These are phyloP conservation scores for Drosophila paranaensis DNA, from an alignment of 2,888 invertebrate species.

Conservation along the genomic window DNA sequence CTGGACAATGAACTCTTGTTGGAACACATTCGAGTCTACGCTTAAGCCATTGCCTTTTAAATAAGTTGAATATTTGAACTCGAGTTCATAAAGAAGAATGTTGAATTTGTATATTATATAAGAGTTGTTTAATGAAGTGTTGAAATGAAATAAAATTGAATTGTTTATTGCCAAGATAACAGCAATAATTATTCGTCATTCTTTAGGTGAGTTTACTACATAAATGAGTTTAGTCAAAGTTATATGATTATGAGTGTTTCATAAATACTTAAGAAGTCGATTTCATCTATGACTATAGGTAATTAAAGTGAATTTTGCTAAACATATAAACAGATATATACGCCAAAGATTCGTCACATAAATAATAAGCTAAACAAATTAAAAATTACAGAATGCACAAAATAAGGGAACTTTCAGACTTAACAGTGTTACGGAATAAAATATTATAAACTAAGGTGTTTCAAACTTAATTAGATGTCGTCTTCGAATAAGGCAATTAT, in stretches of 20 bases:
- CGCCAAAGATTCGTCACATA: not conserved
- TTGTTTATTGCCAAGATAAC: not conserved
- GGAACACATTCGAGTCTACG: slow-evolving; percentile 37
- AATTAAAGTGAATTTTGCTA: slow-evolving; percentile 3
- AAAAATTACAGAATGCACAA: slow-evolving; percentile 15
- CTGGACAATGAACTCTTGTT: slow-evolving; percentile 35
- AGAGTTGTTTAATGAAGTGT: not conserved
- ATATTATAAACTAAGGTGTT: not conserved
- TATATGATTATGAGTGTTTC: slow-evolving; percentile 11
- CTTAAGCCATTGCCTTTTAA: not conserved
- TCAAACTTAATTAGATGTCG: slow-evolving; percentile 53
- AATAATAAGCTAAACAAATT: slow-evolving; percentile 7
- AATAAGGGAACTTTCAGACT: slow-evolving; percentile 31
- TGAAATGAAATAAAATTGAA: not conserved
- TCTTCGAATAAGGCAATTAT: slow-evolving; percentile 84
- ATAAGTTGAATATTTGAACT: not conserved
- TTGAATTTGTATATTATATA: not conserved
- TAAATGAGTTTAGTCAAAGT: not conserved
- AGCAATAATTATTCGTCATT: slow-evolving; percentile 1
- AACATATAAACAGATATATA: not conserved
- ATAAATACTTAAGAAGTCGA: slow-evolving; percentile 31
- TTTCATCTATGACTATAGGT: not conserved
- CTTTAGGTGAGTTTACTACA: not conserved
- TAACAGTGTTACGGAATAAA: slow-evolving; percentile 15
- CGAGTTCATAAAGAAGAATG: not conserved